Percentiles rank a stretch among this genome's conserved stretches.
phyloP scores from a whole-genome alignment of 2,797 vertebrate genomes.

The Craterocephalus amniculus region DNA sequence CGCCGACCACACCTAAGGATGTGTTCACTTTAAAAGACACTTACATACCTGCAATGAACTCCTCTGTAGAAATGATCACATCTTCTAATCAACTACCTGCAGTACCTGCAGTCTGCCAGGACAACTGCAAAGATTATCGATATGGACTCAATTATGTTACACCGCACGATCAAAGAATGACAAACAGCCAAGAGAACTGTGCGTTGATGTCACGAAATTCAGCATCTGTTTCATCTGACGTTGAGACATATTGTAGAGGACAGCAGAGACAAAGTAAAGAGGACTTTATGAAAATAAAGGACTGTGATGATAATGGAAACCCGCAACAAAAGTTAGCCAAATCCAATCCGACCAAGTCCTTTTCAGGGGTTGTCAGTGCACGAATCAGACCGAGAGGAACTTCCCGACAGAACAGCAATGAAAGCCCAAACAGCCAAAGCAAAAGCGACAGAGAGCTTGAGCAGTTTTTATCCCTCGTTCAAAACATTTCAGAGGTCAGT shows the following conservation, averaged over 20 bases:
- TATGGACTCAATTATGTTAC: constrained; percentile 26
- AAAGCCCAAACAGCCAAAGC: constrained; percentile 54
- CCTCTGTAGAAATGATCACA: constrained; percentile 58
- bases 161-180: constrained; percentile 12
- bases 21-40: constrained; percentile 68
- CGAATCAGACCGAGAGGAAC: constrained; percentile 70
- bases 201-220: constrained; percentile 15
- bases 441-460: constrained; percentile 60
- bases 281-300: constrained; percentile 33
- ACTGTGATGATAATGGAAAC: constrained; percentile 72
- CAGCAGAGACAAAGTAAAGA: not conserved
- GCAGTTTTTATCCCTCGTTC: constrained; percentile 64
- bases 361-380: constrained; percentile 69
- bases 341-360: constrained; percentile 17
- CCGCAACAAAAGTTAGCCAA: constrained; percentile 17
- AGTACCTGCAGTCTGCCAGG: constrained; percentile 58
- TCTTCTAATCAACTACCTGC: constrained; percentile 55
- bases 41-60: constrained; percentile 63
- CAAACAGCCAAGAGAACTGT: constrained; percentile 13
- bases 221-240: constrained; percentile 4
- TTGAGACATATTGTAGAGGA: constrained; percentile 28
- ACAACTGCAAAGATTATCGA: constrained; percentile 43
- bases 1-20: constrained; percentile 37
- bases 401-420: constrained; percentile 52
- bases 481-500: constrained; percentile 58